Evolutionary conservation across 2,888 invertebrate genomes (phyloP), one percentile per base, ranked within the genome.

Genomic region (Hydriomena furcata): DNA sequence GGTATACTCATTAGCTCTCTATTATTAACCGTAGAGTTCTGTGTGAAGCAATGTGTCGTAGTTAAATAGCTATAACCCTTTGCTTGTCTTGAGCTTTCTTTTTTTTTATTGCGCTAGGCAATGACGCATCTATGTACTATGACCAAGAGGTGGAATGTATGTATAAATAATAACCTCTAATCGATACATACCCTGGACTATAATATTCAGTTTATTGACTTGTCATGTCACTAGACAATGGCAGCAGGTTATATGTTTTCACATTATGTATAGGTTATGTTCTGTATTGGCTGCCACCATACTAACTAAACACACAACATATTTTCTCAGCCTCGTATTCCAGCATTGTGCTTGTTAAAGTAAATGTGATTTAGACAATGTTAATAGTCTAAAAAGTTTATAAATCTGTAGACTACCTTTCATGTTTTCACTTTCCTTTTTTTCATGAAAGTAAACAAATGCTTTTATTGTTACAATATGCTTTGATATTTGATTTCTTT

Each of bases 101-200:
- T 81, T 80, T n/a, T 75, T 73, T 70, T 66, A 65, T 53, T 65
- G 60, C 58, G 63, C 63, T 60, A 65, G 67, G 70, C 73, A 74
- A 76, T 86, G 85, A 86, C 85, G 86, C 85, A 85, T 83, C 73
- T 41, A 30, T 47, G 60, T 72, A 69, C 65, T 71, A 65, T 69
- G 67, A 65, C 66, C 42, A 28, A 41, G 61, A 31, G 28, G 20
- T 32, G 53, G 45, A 45, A 49, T 45, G 48, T 35, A 34, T 32
- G 48, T 49, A 24, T 45, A 44, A 27, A 38, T 52, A 8, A 21
- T 31, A 36, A 30, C 27, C 40, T 36, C 40, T 21, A 40, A 10
- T 24, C 37, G 25, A 10, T 38, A 31, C 13, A 34, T 27, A 27
- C 38, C 10, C 28, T 8, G 17, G 21, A 21, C 36, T n/a, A 6